Base-by-base conservation (phyloP, 2,888 invertebrate species). In the Thalpophila matura region DNA sequence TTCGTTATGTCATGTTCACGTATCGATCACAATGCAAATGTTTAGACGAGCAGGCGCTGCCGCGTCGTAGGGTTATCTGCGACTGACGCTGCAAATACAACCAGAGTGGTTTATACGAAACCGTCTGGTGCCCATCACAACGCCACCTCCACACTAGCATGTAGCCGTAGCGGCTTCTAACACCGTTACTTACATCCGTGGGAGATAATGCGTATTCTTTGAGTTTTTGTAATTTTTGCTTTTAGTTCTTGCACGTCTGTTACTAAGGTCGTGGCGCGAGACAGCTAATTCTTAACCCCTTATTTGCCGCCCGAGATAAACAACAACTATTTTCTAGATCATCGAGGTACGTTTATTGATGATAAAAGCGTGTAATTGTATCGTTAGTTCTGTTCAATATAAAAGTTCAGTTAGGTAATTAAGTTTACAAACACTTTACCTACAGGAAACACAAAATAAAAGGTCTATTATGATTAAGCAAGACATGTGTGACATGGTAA, bases 71-170 rank as follows among this genome's bases (percentile, higher is more conserved):
- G 69, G 62, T 62, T 67, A 43, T 62, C 62, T 76, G 68, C 77
- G 80, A 76, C 69, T 80, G 80, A 49, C 73, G 59, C 66, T 56
- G 58, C 71, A 50, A 42, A 63, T 70, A 73, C 70, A 58, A 58
- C 67, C 54, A 67, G 72, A 73, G 66, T 74, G 51, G 81, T 72
- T 70, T 82, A 81, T 81, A 82, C 80, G 53, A 71, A 61, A 47
- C 37, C 42, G 57, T 56, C 46, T 58, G 62, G 20, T 62, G 61
- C 22, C 51, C 72, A 74, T 74, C 78, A 61, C 35, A 16, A 43
- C 53, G 65, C 77, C 81, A 79, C 81, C 79, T 72, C 80, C 76
- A 74, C 73, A 26, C 66, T 47, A 51, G 49, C 40, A 59, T 51
- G 33, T 57, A 65, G 77, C 77, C 54, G 33, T 57, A 65, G 77